A percentile compares a stretch with the other conserved stretches of the same genome.
phyloP scores from a whole-genome alignment of 1,140 invertebrate species.

The Anadara kagoshimensis region DNA sequence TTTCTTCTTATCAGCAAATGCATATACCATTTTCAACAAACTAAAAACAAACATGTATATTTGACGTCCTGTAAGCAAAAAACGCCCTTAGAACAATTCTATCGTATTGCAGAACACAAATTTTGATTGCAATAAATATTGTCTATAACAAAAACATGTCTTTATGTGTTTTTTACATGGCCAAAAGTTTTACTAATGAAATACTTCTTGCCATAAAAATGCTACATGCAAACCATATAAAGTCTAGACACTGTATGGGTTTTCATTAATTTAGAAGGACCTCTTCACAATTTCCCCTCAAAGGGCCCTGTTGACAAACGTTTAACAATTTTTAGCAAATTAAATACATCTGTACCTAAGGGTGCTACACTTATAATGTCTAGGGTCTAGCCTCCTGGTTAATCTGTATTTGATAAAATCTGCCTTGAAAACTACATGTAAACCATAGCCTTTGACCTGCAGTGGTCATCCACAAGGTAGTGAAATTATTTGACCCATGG shows the following conservation, averaged over 20 bases:
- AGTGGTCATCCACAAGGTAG: no score
- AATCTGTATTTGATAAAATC: no score
- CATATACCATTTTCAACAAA: constrained; percentile 68
- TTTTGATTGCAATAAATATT: background rate
- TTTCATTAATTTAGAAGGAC: background rate
- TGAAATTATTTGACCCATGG: no score
- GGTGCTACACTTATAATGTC: no score
- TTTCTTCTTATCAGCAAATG: constrained; percentile 41
- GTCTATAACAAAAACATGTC: background rate
- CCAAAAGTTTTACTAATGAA: background rate
- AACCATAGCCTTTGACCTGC: no score
- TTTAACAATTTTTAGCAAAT: no score
- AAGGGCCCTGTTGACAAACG: no score
- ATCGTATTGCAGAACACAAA: background rate
- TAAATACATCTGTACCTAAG: no score
- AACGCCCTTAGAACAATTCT: background rate
- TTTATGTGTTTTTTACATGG: background rate
- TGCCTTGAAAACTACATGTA: no score
- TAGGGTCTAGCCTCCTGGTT: no score
- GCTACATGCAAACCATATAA: background rate
- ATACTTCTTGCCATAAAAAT: background rate
- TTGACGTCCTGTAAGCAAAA: background rate
- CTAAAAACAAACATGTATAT: constrained; percentile 38
- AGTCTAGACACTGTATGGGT: no score
- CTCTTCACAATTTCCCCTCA: background rate